These are phyloP conservation scores for Dolichopus griseipennis DNA, from an alignment of 2,888 invertebrate genomes.

Conservation along the genomic window DNA sequence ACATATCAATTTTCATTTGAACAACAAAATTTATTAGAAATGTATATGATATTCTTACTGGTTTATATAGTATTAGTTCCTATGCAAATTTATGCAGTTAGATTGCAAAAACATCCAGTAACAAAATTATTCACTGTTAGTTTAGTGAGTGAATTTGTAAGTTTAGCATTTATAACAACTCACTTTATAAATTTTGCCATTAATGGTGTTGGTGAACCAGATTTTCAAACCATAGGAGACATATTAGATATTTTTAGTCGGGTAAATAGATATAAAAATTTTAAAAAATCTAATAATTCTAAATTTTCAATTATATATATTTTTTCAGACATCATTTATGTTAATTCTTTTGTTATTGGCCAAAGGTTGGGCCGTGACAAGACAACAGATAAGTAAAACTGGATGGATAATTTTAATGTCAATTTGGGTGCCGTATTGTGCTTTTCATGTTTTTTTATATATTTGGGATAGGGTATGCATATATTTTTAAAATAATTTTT, in stretches of 20 bases:
- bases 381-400: slow-evolving; percentile 80
- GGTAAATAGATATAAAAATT: slow-evolving; percentile 45
- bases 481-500: slow-evolving; percentile 8
- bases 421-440: slow-evolving; percentile 85
- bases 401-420: slow-evolving; percentile 47
- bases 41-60: slow-evolving; percentile 79
- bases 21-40: slow-evolving; percentile 81
- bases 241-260: slow-evolving; percentile 86
- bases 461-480: slow-evolving; percentile 91
- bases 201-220: slow-evolving; percentile 79
- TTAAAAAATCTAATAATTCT: neutral
- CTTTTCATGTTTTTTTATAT: slow-evolving; percentile 84
- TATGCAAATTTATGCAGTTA: slow-evolving; percentile 83
- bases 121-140: slow-evolving; percentile 85
- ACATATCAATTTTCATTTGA: slow-evolving; percentile 96
- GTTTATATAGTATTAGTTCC: slow-evolving; percentile 80
- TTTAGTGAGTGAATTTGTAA: slow-evolving; percentile 74
- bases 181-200: slow-evolving; percentile 85
- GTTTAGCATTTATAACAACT: slow-evolving; percentile 75
- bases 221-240: slow-evolving; percentile 79
- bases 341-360: slow-evolving; percentile 81
- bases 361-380: slow-evolving; percentile 94
- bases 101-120: slow-evolving; percentile 81
- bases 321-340: slow-evolving; percentile 82
- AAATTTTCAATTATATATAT: neutral